Evolutionary conservation across 2,888 invertebrate species (phyloP).

Genomic region (Colostygia pectinataria): DNA sequence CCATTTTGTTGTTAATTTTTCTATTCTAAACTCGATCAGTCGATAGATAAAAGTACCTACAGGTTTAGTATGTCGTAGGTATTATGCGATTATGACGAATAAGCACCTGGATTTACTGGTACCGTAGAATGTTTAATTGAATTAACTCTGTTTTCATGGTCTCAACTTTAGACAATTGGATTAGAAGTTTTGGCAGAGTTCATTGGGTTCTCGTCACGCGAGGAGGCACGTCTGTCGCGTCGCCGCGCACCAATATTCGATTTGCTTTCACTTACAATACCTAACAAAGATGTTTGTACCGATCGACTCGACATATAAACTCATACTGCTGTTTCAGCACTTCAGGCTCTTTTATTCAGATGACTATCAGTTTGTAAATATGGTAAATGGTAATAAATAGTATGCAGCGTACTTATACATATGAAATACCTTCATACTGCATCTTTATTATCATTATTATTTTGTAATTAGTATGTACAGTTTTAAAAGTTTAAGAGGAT

Average conservation of each 20-base stretch:
- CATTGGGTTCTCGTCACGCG: conserved; percentile 57
- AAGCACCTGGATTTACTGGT: conserved; percentile 21
- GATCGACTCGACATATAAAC: conserved; percentile 18
- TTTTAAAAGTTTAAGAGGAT: conserved; percentile 2
- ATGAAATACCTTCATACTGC: too few relatives aligned
- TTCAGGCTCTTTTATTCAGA: conserved; percentile 4
- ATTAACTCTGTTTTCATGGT: conserved; percentile 52
- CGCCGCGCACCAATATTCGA: conserved; percentile 44
- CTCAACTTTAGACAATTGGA: conserved; percentile 58
- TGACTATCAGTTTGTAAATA: background rate
- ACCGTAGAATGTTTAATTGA: conserved; percentile 45
- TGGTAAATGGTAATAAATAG: background rate
- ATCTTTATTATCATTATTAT: too few relatives aligned
- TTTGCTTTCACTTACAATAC: conserved; percentile 15
- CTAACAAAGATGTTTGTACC: conserved; percentile 33
- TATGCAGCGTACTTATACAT: background rate
- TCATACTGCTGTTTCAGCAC: background rate
- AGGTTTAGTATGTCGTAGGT: background rate
- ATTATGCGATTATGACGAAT: conserved; percentile 15
- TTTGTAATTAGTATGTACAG: too few relatives aligned
- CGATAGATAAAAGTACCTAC: background rate
- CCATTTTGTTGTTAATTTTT: background rate
- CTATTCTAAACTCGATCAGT: conserved; percentile 13
- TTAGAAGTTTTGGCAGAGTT: conserved; percentile 65
- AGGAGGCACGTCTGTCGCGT: conserved; percentile 32